Evolutionary conservation across 2,113 vertebrate genomes (phyloP).

Genomic region (Meriones unguiculatus): DNA sequence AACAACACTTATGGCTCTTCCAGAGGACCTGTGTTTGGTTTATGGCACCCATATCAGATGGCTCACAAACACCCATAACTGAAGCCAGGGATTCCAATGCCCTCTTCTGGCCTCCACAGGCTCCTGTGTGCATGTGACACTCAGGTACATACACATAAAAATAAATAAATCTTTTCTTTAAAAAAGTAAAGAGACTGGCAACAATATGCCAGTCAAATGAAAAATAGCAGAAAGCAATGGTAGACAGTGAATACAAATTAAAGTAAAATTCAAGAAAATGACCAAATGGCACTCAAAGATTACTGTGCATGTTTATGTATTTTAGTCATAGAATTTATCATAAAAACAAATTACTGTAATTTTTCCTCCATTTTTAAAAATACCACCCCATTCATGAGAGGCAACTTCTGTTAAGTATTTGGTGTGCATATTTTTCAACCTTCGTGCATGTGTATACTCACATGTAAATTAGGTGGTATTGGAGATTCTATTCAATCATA

Average conservation of each 20-base stretch:
- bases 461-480: background rate
- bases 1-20: background rate
- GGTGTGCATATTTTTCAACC: background rate
- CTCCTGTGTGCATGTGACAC: background rate
- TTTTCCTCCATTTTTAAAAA: background rate
- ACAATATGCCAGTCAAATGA: background rate
- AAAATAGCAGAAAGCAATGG: background rate
- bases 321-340: conserved; percentile 3
- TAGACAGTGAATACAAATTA: background rate
- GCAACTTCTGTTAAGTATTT: background rate
- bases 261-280: background rate
- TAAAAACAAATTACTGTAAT: background rate
- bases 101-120: background rate
- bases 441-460: background rate
- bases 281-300: background rate
- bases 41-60: background rate
- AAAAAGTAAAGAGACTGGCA: background rate
- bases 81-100: background rate
- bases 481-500: background rate
- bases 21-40: background rate
- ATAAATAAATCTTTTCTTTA: background rate
- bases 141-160: background rate
- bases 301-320: background rate
- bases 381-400: background rate
- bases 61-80: background rate